Evolutionary conservation across 2,888 invertebrate species (phyloP), one percentile per base, ranked within the genome.

Genomic region (Metacarcinus magister): DNA sequence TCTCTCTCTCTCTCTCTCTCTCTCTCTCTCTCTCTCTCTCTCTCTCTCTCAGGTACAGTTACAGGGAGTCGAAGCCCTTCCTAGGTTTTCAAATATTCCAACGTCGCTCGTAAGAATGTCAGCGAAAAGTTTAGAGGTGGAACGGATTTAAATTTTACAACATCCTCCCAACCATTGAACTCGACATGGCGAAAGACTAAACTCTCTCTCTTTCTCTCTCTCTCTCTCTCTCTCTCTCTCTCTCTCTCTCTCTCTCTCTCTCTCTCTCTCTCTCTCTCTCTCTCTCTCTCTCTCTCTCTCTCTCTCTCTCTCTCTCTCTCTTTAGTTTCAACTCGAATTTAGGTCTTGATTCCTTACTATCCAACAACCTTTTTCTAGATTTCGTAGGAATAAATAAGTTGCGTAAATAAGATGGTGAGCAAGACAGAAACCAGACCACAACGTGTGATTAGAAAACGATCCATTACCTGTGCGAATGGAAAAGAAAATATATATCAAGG

Each of bases 211-310:
- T 82, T 32, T 82, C 82, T 82, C 82, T 82, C 82, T 82, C 82
- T 82, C 82, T 82, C 82, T 82, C 82, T 82, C 82, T 82, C 82
- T 82, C 82, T 82, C 82, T 82, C 82, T 82, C 82, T 67, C 67
- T 67, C 67, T 67, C 67, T 67, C 67, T 67, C 67, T 67, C 67
- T 67, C 67, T 67, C 67, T 67, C 67, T 67, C 67, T 67, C 67
- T 60, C 60, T 60, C 60, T 60, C 60, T 60, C 60, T 60, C 60
- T 60, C 60, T 60, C 60, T 60, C 60, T 60, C 60, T 60, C 60
- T 60, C 60, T 60, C 60, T 60, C 60, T 60, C 60, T 60, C 60
- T 60, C 60, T 60, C 60, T 60, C 60, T 60, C 60, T 60, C 60
- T 60, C 60, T 60, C 60, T 60, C 60, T 60, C 60, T 60, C 60